Percentiles rank a stretch among this genome's conserved stretches.
Conservation (phyloP, 2,113 vertebrate species). For the Ancistrus triradiatus region DNA sequence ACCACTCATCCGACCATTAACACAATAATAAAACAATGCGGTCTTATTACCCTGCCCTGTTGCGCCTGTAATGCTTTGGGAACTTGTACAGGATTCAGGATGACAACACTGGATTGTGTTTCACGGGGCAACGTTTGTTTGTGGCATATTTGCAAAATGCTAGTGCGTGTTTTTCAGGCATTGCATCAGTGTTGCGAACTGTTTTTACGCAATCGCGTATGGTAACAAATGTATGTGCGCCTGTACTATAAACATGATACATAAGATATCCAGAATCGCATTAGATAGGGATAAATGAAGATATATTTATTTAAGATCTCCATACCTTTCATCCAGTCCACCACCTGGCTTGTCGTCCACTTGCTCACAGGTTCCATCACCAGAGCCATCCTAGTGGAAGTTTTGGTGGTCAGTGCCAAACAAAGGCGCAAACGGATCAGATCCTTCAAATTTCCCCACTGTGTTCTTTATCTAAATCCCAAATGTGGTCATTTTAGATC, state of each 20-base stretch:
- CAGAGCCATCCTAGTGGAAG: constrained; percentile 69
- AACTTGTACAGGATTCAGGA: too few species aligned
- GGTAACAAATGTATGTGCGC: background rate
- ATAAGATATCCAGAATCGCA: background rate
- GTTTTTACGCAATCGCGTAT: background rate
- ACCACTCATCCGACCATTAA: constrained; percentile 7
- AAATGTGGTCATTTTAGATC: constrained; percentile 11
- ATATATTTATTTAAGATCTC: too few species aligned
- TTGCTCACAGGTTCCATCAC: constrained; percentile 77
- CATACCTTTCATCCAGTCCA: constrained; percentile 77
- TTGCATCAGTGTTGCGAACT: constrained; percentile 15
- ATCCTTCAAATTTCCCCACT: background rate
- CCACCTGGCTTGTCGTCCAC: constrained; percentile 73
- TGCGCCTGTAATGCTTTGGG: too few species aligned
- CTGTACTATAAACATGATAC: background rate
- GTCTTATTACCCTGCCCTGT: background rate
- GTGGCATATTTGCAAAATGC: too few species aligned
- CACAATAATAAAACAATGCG: background rate
- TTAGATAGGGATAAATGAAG: too few species aligned
- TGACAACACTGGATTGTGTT: background rate
- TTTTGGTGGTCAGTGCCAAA: constrained; percentile 60
- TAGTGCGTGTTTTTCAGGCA: constrained; percentile 4
- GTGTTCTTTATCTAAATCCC: background rate
- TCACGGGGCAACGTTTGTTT: too few species aligned
- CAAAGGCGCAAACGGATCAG: constrained; percentile 53